Evolutionary conservation across 1,140 invertebrate species (phyloP), one percentile per base, ranked within the genome.

Genomic region (Dreissena polymorpha): DNA sequence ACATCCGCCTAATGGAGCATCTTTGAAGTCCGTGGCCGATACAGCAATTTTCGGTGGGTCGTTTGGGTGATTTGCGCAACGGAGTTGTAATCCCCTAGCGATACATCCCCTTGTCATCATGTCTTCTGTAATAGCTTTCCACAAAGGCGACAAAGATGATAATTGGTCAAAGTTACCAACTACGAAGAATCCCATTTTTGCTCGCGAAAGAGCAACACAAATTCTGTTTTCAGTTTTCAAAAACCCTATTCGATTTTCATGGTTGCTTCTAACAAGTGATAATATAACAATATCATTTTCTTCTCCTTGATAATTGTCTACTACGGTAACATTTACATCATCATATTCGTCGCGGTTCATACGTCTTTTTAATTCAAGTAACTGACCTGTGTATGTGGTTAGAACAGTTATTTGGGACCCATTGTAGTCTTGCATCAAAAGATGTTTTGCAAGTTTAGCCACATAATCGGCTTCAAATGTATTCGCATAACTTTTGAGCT

Each of bases 231-330:
- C 94, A 68, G 94, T 95, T 49, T 94, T 94, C 18, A 98, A 91
- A 63, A 79, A 79, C 39, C 77, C 77, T 70, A 98, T 97, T 86
- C 96, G 95, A 39, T 95, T 96, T 91, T 98, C 97, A 91, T 97
- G 95, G 23, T 70, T 79, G 90, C 95, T 97, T 84, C 97, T 93
- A 0, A 98, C 97, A 12, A 98, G 92, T 0, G 97, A 97, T 10
- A 98, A 89, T 5, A 98, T 88, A 79, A 98, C 95, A 63, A 98
- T 97, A 86, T 96, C 95, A 53, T 95, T 96, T 92, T 98, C 97
- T 91, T 97, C 96, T 0, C 97, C 97, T 94, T 92, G 90, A 69
- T 86, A 91, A 83, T 96, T 97, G 90, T 98, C 97, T 2, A 97
- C 95, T 8, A 95, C 94, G 50, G 94, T 94, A 21, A 97, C 94